Evolutionary conservation across 2,888 invertebrate species (phyloP), one percentile per base, ranked within the genome.

Genomic region (Syrista parreyssii): DNA sequence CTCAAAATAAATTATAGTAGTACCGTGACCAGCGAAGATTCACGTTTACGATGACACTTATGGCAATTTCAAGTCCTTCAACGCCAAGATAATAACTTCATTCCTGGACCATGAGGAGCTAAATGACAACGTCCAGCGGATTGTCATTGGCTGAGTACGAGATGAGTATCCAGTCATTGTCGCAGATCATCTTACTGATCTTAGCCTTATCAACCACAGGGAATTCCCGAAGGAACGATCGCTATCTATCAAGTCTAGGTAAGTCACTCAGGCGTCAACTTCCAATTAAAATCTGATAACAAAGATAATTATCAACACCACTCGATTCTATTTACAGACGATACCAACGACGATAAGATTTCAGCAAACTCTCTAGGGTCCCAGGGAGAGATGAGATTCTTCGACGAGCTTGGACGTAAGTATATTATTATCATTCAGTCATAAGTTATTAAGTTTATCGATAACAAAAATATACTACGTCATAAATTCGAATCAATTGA

Each of bases 401-500:
- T 91, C 84, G 91, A 91, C 79, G 89, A 90, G 79, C 88, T 91
- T 74, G 91, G 89, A 81, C 74, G 91, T 91, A 84, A 91, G 91
- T 72, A 68, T 55, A 33, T 32, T 23, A 12, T 9, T 34, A 31
- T 40, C 23, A 23, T 40, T 40, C 15, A 40, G 6, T 1, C 6
- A 40, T 15, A 15, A 40, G 0, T 1, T 15, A 40, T 40, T 40
- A 40, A 15, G 4, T 23, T 40, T 40, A 15, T 40, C 12, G 40
- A 40, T 40, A 40, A 40, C 0, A 23, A 40, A 40, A 15, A 23
- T 40, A 0, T 4, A 15, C 15, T 4, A 15, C 3, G 15, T 15
- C 6, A 12, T 4, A 40, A 40, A 6, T 6, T 23, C 6, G 15
- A 40, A 40, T 40, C 40, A 23, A 6, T 23, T 2, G 15, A 23